These are phyloP conservation scores for Solenopsis invicta DNA, from an alignment of 1,140 invertebrate genomes.

Conservation along the genomic window DNA sequence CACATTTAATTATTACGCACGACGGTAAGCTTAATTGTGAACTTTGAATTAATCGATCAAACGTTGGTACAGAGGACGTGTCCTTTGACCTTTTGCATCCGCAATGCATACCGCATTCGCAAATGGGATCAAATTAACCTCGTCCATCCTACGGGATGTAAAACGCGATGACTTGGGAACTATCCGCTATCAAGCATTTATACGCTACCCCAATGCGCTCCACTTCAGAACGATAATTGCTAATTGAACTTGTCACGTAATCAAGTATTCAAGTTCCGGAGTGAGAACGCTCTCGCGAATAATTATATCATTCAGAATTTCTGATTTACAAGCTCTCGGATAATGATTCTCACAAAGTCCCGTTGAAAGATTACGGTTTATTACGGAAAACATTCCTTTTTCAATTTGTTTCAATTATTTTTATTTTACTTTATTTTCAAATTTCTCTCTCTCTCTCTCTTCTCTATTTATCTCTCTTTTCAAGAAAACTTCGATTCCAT, in stretches of 20 bases:
- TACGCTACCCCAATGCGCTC: constrained; percentile 30
- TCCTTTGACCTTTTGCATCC: constrained; percentile 60
- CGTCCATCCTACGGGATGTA: constrained; percentile 50
- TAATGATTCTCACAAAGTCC: neutral
- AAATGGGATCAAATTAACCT: constrained; percentile 56
- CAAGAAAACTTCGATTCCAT: neutral
- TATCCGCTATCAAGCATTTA: constrained; percentile 51
- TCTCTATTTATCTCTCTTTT: neutral
- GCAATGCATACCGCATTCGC: constrained; percentile 60
- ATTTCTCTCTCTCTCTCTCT: neutral
- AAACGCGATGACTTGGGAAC: constrained; percentile 62
- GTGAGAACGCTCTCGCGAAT: constrained; percentile 13
- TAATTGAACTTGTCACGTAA: constrained; percentile 59
- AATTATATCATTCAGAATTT: constrained; percentile 42
- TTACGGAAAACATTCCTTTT: neutral
- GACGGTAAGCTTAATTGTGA: constrained; percentile 33
- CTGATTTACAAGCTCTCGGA: neutral
- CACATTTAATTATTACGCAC: constrained; percentile 51
- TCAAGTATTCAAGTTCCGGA: constrained; percentile 51
- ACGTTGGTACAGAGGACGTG: constrained; percentile 19
- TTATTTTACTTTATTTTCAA: neutral
- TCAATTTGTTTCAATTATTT: neutral
- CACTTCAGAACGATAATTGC: constrained; percentile 55
- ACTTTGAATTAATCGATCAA: constrained; percentile 55
- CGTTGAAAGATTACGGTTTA: neutral